A percentile compares a stretch with the other conserved stretches of the same genome.
phyloP scores from a whole-genome alignment of 2,797 vertebrate species.

The Cossypha polioptera region DNA sequence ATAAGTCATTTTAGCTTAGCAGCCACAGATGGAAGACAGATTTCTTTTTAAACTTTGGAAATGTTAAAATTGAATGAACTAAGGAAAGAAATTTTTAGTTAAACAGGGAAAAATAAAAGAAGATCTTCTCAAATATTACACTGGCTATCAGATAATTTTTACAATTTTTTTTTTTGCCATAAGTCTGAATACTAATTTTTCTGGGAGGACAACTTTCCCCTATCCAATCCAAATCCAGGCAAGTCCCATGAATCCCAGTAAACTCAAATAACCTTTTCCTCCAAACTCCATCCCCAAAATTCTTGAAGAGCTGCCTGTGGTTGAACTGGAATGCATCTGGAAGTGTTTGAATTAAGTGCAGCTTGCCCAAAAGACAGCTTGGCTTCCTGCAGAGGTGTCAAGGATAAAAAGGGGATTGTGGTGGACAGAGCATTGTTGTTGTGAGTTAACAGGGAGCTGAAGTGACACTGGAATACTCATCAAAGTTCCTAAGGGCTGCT shows the following conservation, averaged over 20 bases:
- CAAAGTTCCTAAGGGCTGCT: slow-evolving; percentile 49
- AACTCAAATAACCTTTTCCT: slow-evolving; percentile 47
- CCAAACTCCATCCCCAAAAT: background rate
- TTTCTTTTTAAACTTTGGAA: background rate
- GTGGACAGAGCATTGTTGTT: background rate
- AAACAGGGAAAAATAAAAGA: background rate
- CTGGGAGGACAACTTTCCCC: background rate
- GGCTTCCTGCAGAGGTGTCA: slow-evolving; percentile 37
- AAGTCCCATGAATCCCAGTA: background rate
- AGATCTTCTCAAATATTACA: background rate
- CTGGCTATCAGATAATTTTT: background rate
- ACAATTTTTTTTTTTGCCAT: background rate
- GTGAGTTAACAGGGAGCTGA: background rate
- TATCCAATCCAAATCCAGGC: background rate
- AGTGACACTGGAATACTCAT: slow-evolving; percentile 52
- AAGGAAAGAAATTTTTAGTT: background rate
- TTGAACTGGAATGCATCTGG: slow-evolving; percentile 12
- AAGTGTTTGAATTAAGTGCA: background rate
- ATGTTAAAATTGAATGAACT: background rate
- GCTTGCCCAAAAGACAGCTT: slow-evolving; percentile 25
- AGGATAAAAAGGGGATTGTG: background rate
- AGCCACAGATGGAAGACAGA: background rate
- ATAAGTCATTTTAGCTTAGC: background rate
- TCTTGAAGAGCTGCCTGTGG: slow-evolving; percentile 21
- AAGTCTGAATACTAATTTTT: background rate